Conservation (phyloP, 2,888 invertebrate genomes). For the Adineta ricciae region DNA sequence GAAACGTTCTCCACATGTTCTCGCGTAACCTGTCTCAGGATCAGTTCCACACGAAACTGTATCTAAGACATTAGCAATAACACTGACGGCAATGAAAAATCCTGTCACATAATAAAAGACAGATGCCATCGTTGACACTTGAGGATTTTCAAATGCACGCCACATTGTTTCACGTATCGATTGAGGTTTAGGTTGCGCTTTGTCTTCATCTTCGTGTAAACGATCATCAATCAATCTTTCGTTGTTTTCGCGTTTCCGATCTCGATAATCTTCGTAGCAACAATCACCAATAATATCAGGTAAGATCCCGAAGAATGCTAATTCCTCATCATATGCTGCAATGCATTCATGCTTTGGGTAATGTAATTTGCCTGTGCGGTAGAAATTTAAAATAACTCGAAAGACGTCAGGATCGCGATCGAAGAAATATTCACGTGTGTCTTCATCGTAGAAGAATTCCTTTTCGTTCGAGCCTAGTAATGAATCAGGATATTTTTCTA, state of each 20-base stretch:
- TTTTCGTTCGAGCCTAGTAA: conserved; percentile 88
- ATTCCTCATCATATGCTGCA: conserved; percentile 94
- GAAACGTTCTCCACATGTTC: conserved; percentile 88
- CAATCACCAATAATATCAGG: conserved; percentile 95
- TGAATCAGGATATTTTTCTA: conserved; percentile 98
- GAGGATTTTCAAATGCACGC: conserved; percentile 96
- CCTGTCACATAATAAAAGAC: conserved; percentile 99
- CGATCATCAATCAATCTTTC: conserved; percentile 90
- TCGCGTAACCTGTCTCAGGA: conserved; percentile 45
- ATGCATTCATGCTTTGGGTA: conserved; percentile 98
- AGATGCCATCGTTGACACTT: conserved; percentile 93
- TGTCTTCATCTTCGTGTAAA: conserved; percentile 56
- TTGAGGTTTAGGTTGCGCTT: conserved; percentile 52
- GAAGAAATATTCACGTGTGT: conserved; percentile 94
- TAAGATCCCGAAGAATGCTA: conserved; percentile 95
- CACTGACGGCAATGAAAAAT: conserved; percentile 98
- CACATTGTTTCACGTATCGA: conserved; percentile 74
- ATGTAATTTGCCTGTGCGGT: conserved; percentile 92
- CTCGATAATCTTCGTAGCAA: conserved; percentile 98
- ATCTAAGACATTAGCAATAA: conserved; percentile 97
- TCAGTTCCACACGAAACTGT: conserved; percentile 79
- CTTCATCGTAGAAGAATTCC: conserved; percentile 98
- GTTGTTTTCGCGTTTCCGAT: conserved; percentile 93
- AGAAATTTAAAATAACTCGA: conserved; percentile 93
- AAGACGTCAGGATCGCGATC: conserved; percentile 98